These are phyloP conservation scores for Sylvilagus floridanus DNA, from an alignment of 2,797 vertebrate species.

Conservation along the genomic window DNA sequence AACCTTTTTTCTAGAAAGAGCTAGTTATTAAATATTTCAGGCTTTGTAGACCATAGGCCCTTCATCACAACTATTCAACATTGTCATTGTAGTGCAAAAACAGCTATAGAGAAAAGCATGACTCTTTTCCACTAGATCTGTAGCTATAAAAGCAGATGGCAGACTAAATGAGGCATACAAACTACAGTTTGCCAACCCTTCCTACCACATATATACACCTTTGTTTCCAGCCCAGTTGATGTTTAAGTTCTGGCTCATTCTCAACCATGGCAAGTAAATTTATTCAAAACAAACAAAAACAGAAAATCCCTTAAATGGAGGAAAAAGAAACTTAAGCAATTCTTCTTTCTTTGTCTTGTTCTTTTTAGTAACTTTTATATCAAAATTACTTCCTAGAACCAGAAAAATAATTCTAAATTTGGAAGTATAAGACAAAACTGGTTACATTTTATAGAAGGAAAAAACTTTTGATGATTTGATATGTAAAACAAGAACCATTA, in stretches of 20 bases:
- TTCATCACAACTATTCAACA: background rate
- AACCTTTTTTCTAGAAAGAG: background rate
- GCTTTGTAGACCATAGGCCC: background rate
- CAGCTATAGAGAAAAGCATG: background rate
- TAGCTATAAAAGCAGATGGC: background rate
- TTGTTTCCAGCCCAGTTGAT: background rate
- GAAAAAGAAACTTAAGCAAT: background rate
- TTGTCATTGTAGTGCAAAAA: background rate
- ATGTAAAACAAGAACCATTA: too few relatives aligned
- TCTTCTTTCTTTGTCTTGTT: background rate
- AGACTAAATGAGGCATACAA: background rate
- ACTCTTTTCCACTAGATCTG: background rate
- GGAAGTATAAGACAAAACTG: background rate
- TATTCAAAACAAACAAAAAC: background rate
- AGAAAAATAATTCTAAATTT: background rate
- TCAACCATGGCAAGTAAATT: background rate
- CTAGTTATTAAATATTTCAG: background rate
- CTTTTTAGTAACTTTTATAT: background rate
- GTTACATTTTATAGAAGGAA: background rate
- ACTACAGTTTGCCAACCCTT: background rate
- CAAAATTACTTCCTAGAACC: background rate
- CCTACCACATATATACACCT: background rate
- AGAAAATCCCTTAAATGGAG: background rate
- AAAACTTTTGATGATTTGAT: background rate
- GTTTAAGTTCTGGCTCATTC: background rate